Conservation (phyloP, 2,888 invertebrate species). For the Trissonchulus sp. region DNA sequence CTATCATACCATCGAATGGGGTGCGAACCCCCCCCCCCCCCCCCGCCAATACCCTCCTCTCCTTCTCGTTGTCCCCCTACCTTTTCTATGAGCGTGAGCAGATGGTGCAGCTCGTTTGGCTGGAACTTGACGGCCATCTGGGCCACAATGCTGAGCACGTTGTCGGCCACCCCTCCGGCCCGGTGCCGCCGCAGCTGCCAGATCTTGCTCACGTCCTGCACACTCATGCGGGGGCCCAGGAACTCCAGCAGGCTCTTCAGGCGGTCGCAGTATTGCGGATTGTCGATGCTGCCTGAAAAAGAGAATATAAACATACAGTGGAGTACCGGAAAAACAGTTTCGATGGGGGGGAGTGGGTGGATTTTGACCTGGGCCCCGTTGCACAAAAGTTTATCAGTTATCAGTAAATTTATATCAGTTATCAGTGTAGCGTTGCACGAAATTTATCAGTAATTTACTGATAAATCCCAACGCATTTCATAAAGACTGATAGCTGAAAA, state of each 20-base stretch:
- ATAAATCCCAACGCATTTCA: too few species aligned
- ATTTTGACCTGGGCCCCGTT: too few species aligned
- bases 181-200: constrained; percentile 58
- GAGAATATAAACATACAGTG: constrained; percentile 17
- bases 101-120: constrained; percentile 54
- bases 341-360: not conserved
- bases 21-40: not conserved
- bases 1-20: not conserved
- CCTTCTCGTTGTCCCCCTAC: constrained; percentile 41
- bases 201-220: constrained; percentile 56
- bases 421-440: too few species aligned
- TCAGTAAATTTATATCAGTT: too few species aligned
- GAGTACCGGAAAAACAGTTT: not conserved
- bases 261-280: constrained; percentile 58
- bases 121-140: constrained; percentile 57
- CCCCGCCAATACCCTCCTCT: not conserved
- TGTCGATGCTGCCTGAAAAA: constrained; percentile 55
- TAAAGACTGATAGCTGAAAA: not conserved
- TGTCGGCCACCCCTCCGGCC: constrained; percentile 57
- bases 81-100: constrained; percentile 55
- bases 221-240: constrained; percentile 55
- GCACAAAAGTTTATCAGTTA: too few species aligned
- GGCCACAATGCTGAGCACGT: constrained; percentile 57
- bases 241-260: constrained; percentile 58
- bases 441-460: too few species aligned